phyloP scores from a whole-genome alignment of 1,140 invertebrate species.

The Drosophila sturtevanti region DNA sequence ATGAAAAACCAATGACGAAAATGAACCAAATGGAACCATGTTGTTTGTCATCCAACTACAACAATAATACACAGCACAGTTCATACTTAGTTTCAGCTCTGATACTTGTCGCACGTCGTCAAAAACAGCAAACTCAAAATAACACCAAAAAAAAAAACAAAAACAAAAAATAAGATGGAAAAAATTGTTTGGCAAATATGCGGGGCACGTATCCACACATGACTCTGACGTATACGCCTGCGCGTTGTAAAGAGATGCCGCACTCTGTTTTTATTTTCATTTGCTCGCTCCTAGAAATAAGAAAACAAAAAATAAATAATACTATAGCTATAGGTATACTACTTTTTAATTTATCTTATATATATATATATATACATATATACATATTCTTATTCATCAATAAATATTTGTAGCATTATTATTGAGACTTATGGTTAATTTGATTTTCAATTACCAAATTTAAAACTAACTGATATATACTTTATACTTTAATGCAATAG shows the following conservation, averaged over 20 bases:
- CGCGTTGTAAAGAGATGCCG: constrained; percentile 52
- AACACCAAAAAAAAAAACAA: constrained; percentile 12
- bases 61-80: constrained; percentile 19
- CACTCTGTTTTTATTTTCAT: neutral
- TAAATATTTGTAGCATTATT: too few relatives aligned
- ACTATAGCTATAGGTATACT: too few relatives aligned
- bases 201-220: constrained; percentile 49
- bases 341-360: too few relatives aligned
- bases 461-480: too few relatives aligned
- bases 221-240: constrained; percentile 72
- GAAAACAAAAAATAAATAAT: too few relatives aligned
- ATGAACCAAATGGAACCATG: constrained; percentile 17
- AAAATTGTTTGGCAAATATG: constrained; percentile 53
- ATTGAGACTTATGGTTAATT: too few relatives aligned
- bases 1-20: constrained; percentile 51
- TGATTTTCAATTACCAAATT: too few relatives aligned
- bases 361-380: too few relatives aligned
- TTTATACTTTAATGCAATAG: too few relatives aligned
- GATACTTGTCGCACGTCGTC: constrained; percentile 58
- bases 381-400: too few relatives aligned
- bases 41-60: constrained; percentile 47
- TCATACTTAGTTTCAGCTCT: neutral
- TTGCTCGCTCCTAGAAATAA: neutral
- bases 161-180: constrained; percentile 1
- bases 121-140: too few relatives aligned